A percentile compares a stretch with the other conserved stretches of the same genome.
Evolutionary conservation across 64 coral and sea anemone species (phyloP).

Genomic region (Dendronephthya gigantea): DNA sequence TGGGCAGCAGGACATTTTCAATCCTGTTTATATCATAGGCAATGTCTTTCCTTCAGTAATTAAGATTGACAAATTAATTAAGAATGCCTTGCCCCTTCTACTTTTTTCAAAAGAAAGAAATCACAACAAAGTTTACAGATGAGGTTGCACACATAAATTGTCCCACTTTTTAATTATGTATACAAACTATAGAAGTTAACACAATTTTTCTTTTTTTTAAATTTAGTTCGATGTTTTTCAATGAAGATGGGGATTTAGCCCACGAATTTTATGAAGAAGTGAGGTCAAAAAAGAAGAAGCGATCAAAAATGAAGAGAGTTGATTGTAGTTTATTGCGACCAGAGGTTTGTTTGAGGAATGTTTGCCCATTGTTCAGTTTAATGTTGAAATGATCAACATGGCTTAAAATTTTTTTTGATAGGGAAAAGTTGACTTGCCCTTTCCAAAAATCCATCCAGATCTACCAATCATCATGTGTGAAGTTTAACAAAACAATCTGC

Average conservation of each 20-base stretch:
- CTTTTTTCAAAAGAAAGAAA: too few species aligned
- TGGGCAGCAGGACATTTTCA: too few species aligned
- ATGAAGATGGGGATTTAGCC: slow-evolving; percentile 97
- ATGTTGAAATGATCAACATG: not conserved
- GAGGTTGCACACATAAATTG: too few species aligned
- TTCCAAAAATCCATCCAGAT: not conserved
- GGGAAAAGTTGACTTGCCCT: not conserved
- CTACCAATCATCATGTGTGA: not conserved
- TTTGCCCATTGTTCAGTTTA: not conserved
- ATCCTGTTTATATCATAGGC: too few species aligned
- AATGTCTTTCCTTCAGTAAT: too few species aligned
- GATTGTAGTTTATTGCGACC: not conserved
- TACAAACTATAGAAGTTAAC: too few species aligned
- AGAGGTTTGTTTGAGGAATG: not conserved
- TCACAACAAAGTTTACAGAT: too few species aligned
- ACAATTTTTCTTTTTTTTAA: too few species aligned
- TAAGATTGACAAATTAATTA: too few species aligned
- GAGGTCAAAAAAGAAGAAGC: slow-evolving; percentile 64
- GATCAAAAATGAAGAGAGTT: slow-evolving; percentile 57
- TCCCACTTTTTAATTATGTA: too few species aligned
- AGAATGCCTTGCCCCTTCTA: too few species aligned
- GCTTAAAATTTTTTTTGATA: not conserved
- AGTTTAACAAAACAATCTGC: not conserved
- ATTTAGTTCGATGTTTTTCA: slow-evolving; percentile 82
- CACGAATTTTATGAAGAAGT: slow-evolving; percentile 99